A percentile compares a stretch with the other conserved stretches of the same genome.
Conservation (phyloP, 2,888 invertebrate species). For the Ichneumon xanthorius region DNA sequence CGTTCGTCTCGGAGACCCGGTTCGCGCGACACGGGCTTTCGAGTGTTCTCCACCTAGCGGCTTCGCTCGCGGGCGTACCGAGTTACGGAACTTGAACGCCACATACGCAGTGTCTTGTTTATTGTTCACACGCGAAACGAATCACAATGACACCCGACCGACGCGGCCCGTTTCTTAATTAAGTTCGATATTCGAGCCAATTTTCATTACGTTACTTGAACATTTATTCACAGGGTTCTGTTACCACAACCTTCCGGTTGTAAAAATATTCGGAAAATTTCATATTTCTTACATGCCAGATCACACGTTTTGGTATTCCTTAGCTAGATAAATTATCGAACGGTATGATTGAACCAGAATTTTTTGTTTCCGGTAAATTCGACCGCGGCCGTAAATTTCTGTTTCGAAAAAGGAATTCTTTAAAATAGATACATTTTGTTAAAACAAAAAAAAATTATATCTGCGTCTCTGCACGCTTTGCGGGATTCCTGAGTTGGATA, state of each 20-base stretch:
- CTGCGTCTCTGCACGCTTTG: neutral
- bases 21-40: conserved; percentile 43
- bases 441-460: neutral
- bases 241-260: neutral
- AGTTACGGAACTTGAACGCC: neutral
- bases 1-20: conserved; percentile 20
- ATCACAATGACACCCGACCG: neutral
- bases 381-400: too few species aligned
- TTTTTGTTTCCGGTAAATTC: too few species aligned
- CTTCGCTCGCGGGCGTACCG: conserved; percentile 49
- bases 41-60: conserved; percentile 39
- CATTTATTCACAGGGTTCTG: neutral
- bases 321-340: neutral
- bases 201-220: neutral
- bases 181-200: neutral
- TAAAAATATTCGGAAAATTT: neutral
- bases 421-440: neutral
- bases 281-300: neutral
- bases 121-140: neutral
- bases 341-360: neutral
- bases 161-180: neutral
- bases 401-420: too few species aligned
- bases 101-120: neutral
- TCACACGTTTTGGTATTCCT: neutral
- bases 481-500: neutral